Evolutionary conservation across 2,797 vertebrate species (phyloP).

Genomic region (Tympanoctomys barrerae): DNA sequence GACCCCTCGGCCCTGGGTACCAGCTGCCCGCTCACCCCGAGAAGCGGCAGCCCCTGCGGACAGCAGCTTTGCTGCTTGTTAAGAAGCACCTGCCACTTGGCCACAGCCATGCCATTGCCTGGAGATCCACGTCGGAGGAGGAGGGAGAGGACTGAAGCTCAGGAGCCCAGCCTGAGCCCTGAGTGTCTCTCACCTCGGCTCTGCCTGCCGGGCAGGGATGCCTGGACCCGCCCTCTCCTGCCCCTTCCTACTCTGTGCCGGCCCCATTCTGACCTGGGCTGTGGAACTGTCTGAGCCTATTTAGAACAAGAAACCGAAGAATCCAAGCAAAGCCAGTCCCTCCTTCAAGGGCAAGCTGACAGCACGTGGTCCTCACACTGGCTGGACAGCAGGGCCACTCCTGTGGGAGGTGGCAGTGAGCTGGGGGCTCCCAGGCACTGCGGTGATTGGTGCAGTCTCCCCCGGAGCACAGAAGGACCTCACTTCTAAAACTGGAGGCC

Average conservation of each 20-base stretch:
- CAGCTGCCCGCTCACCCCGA: background rate
- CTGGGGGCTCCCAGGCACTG: fast-evolving
- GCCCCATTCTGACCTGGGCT: background rate
- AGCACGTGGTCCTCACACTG: background rate
- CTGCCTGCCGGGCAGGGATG: fast-evolving
- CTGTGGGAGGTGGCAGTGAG: background rate
- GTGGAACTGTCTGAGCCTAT: background rate
- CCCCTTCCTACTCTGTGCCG: fast-evolving
- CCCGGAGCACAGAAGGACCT: background rate
- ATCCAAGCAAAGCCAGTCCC: background rate
- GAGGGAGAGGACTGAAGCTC: background rate
- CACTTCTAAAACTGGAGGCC: background rate
- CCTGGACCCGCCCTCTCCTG: background rate
- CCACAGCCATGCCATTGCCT: background rate
- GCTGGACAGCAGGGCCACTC: background rate
- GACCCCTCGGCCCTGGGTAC: background rate
- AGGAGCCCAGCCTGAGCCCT: background rate
- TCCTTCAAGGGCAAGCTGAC: background rate
- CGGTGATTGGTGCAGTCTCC: background rate
- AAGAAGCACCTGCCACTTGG: fast-evolving
- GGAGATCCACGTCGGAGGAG: fast-evolving
- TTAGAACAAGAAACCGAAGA: background rate
- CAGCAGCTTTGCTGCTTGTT: fast-evolving
- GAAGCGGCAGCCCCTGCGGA: fast-evolving
- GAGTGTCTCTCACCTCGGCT: fast-evolving